Evolutionary conservation across 2,113 vertebrate genomes (phyloP).

Genomic region (Melozone crissalis): DNA sequence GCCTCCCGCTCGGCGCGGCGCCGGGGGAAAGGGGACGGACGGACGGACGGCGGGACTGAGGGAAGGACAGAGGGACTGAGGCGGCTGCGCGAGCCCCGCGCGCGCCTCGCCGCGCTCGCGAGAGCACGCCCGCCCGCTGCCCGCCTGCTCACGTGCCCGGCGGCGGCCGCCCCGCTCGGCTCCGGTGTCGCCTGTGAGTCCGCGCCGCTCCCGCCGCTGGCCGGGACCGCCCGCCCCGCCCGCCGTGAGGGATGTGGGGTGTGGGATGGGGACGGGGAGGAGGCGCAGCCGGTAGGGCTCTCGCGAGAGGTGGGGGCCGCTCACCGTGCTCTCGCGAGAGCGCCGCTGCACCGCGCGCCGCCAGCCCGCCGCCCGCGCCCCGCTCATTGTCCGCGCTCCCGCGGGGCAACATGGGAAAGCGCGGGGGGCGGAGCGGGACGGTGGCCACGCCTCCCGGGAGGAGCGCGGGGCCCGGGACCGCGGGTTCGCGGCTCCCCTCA

Average conservation of each 20-base stretch:
- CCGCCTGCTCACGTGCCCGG: neutral
- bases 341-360: neutral
- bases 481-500: neutral
- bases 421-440: neutral
- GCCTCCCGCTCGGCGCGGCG: too few species aligned
- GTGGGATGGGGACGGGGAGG: neutral
- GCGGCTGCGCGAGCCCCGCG: too few species aligned
- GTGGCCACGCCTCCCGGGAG: neutral
- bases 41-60: too few species aligned
- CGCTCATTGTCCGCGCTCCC: conserved; percentile 17
- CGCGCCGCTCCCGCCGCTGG: neutral
- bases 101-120: neutral
- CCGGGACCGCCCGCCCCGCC: neutral
- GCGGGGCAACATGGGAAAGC: neutral
- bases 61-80: too few species aligned
- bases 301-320: neutral
- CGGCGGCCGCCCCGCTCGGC: neutral
- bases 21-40: too few species aligned
- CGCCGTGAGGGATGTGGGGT: neutral
- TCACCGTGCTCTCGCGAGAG: conserved; percentile 35
- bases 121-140: conserved; percentile 20
- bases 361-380: neutral
- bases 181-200: neutral
- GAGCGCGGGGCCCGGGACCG: fast-evolving
- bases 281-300: neutral